These are phyloP conservation scores for Schizothorax lantsangensis DNA, from an alignment of 2,797 vertebrate species.

Conservation along the genomic window DNA sequence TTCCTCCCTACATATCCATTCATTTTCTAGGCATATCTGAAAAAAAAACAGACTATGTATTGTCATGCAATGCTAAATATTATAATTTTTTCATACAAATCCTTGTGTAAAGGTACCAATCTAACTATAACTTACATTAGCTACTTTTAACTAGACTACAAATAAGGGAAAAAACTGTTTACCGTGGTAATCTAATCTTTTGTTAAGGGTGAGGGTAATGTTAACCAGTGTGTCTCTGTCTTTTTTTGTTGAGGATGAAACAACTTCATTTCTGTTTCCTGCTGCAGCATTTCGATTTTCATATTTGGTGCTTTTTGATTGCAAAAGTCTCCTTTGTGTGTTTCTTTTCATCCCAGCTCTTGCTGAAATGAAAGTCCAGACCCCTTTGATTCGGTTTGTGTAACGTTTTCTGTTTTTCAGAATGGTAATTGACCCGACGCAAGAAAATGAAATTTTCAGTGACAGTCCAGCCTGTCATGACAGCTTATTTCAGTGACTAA, in stretches of 20 bases:
- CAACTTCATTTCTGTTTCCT: background rate
- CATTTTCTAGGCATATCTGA: background rate
- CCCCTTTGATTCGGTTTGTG: conserved; percentile 11
- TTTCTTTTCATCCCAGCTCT: background rate
- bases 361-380: background rate
- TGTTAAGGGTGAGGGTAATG: background rate
- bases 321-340: background rate
- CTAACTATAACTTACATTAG: background rate
- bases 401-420: conserved; percentile 36
- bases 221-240: background rate
- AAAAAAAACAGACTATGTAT: background rate
- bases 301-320: background rate
- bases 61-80: background rate
- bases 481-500: conserved; percentile 59
- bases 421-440: conserved; percentile 52
- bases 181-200: background rate
- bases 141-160: background rate
- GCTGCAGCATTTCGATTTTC: background rate
- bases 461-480: conserved; percentile 52
- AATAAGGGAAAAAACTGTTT: background rate
- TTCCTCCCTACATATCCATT: background rate
- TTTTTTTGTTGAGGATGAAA: background rate
- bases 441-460: conserved; percentile 56
- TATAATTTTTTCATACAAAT: background rate
- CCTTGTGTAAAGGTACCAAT: no score